Base-by-base conservation (phyloP, 2,797 vertebrate genomes). In the Tinamus major region DNA sequence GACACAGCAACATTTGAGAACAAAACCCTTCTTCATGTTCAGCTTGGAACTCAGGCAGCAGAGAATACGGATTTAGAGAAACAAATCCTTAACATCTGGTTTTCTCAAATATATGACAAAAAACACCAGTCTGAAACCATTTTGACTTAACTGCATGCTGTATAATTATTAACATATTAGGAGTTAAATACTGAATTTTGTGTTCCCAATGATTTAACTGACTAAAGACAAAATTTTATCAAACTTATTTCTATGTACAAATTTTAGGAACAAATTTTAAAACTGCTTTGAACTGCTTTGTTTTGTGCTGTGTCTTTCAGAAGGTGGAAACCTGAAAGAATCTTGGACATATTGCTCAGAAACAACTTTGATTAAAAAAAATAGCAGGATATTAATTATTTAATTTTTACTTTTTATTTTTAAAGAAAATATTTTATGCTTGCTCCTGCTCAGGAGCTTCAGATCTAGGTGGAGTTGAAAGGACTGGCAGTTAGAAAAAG, bases 261-360 rank as follows among this genome's bases (percentile, higher is more conserved):
- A 51, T 51, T 51, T 14, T 51, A 94, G 87, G 76, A 86, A 89
- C 62, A 87, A 93, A 93, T 96, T 93, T 85, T 91, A 77, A 89
- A 74, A 91, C 67, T 85, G 78, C 48, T 94, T 95, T 94, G 53
- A 70, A 31, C 79, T 87, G 94, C 63, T 89, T 87, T 61, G 55
- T 79, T 84, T 92, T 70, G 49, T 21, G 55, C 82, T 89, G 74
- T 11, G 67, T 53, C 78, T 44, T 88, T 85, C 93, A 95, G 91
- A 77, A 84, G 41, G 13, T 41, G 24, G 87, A 94, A 95, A 88
- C 39, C 86, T 95, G 90, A 96, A 97, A 96, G 91, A 97, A 96
- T 94, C 89, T 90, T 85, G 87, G 86, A 75, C 48, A 92, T 93
- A 29, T 59, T 69, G 62, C 93, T 96, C 71, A 79, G 92, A 94